Base-by-base conservation (phyloP, 1,140 invertebrate species). In the Cheumatopsyche charites region DNA sequence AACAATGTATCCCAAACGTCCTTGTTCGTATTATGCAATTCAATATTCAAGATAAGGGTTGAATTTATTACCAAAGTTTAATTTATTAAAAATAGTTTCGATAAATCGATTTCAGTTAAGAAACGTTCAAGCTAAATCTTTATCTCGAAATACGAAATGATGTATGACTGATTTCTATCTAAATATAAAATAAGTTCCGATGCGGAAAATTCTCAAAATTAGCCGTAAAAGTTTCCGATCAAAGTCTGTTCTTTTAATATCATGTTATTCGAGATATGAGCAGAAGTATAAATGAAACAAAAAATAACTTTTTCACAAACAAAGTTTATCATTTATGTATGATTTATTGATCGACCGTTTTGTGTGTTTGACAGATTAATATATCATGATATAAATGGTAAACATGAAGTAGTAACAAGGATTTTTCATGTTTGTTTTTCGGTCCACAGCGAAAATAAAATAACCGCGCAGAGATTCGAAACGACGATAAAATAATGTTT, bases 341-440 rank as follows among this genome's bases (percentile, higher is more conserved):
- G 55, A 58, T 58, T 58, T 58, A 58, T 58, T 58, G 55, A 58
- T 58, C 55, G 23, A 13, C 55, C 55, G 55, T 58, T 58, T 58
- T 58, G 55, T 58, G 23, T 19, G 47, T 23, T 58, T 58, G 55
- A 58, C 55, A 58, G 55, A 58, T 58, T 58, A 58, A 58, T 58
- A 58, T 58, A 58, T 58, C 55, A 23, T 58, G 55, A 58, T 21
- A 58, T 58, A 58, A 58, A 58, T 58, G 55, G 55, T 19, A 58
- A 58, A 25, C 55, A 25, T 25, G 55, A 58, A 58, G 55, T 58
- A 4, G 55, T 21, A 58, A 58, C 55, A 58, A 58, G 55, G 55
- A 58, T 58, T 58, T 58, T 58, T 58, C 55, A 58, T 58, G 55
- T 58, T 58, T 58, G 55, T 58, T 58, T 58, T 58, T 58, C 23